A percentile compares a stretch with the other conserved stretches of the same genome.
Conservation (phyloP, 2,888 invertebrate genomes). For the Scaptomyza cyrtandrae region DNA sequence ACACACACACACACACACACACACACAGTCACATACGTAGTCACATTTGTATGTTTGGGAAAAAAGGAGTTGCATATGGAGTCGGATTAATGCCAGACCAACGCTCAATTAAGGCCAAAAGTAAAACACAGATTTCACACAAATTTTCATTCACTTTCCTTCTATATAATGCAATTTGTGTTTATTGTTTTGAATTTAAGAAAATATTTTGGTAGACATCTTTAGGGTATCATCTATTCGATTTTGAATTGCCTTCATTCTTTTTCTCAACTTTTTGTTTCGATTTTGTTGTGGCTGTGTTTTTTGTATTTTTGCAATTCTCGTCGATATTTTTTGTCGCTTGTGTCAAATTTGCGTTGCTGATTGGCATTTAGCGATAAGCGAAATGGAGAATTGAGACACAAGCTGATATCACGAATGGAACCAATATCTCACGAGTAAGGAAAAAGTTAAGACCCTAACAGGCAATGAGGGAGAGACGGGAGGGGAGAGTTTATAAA, state of each 20-base stretch:
- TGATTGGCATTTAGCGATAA: conserved; percentile 57
- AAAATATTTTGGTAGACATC: too few species aligned
- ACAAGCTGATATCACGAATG: conserved; percentile 11
- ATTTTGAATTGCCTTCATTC: neutral
- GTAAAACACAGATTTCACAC: neutral
- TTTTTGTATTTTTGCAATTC: neutral
- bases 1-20: conserved; percentile 18
- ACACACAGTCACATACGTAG: conserved; percentile 11
- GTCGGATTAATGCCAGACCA: conserved; percentile 13
- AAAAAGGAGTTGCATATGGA: neutral
- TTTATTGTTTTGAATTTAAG: too few species aligned
- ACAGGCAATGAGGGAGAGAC: neutral
- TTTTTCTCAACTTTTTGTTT: neutral
- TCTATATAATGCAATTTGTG: neutral
- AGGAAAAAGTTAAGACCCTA: neutral
- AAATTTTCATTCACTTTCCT: conserved; percentile 3
- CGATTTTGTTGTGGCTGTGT: neutral
- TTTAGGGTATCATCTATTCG: neutral
- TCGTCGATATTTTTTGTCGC: conserved; percentile 18
- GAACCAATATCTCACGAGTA: neutral
- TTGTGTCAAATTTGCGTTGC: conserved; percentile 48
- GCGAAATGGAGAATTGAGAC: conserved; percentile 14
- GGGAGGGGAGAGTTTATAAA: conserved; percentile 27
- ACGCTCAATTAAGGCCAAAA: conserved; percentile 39
- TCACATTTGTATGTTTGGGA: conserved; percentile 2